Conservation (phyloP, 2,113 vertebrate genomes). For the Etia nguti region DNA sequence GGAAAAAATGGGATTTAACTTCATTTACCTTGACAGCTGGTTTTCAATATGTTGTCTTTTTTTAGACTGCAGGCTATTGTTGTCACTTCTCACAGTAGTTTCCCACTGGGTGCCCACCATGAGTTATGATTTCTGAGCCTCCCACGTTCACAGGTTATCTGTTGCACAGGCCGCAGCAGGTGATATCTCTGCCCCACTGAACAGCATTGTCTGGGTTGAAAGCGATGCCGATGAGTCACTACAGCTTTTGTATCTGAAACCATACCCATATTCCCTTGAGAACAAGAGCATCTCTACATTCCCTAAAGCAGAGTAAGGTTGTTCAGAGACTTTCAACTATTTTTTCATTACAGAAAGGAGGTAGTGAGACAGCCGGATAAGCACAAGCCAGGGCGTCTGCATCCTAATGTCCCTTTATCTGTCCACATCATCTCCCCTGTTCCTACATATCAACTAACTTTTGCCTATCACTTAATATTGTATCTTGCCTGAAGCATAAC, state of each 20-base stretch:
- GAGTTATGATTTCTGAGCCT: conserved; percentile 40
- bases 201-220: conserved; percentile 56
- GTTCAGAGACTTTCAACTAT: conserved; percentile 58
- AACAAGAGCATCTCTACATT: conserved; percentile 43
- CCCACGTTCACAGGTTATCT: conserved; percentile 57
- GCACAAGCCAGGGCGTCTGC: conserved; percentile 40
- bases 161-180: conserved; percentile 50
- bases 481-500: conserved; percentile 22
- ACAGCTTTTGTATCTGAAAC: conserved; percentile 56
- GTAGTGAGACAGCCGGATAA: conserved; percentile 61
- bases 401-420: conserved; percentile 63
- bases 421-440: conserved; percentile 34
- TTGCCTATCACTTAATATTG: conserved; percentile 40
- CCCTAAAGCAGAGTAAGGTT: conserved; percentile 42
- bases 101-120: not conserved
- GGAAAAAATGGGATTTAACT: not conserved
- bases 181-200: conserved; percentile 50
- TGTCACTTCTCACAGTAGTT: not conserved
- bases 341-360: conserved; percentile 63
- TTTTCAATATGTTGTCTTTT: not conserved
- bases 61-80: not conserved
- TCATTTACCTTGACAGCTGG: not conserved
- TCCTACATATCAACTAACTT: conserved; percentile 29
- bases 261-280: conserved; percentile 28
- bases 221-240: conserved; percentile 56